Evolutionary conservation across 2,797 vertebrate species (phyloP).

Genomic region (Megaceryle alcyon): DNA sequence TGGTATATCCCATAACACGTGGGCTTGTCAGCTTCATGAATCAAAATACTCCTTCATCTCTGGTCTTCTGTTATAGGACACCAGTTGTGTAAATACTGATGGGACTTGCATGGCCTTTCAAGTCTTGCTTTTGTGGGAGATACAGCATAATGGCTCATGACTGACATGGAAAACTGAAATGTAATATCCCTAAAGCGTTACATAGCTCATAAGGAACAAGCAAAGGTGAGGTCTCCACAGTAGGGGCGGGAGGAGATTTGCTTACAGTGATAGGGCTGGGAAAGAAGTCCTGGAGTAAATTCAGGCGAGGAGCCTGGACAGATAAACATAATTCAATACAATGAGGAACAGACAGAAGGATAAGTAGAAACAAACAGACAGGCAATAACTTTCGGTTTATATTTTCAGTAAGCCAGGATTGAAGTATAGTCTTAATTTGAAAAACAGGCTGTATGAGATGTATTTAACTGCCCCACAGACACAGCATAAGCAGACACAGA

Average conservation of each 20-base stretch:
- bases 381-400: neutral
- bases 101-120: neutral
- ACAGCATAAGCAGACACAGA: neutral
- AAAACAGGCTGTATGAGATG: neutral
- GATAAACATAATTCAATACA: neutral
- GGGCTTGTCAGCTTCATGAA: neutral
- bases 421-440: neutral
- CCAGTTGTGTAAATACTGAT: rapidly evolving
- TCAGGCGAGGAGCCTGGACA: neutral
- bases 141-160: neutral
- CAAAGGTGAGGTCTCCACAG: neutral
- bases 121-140: neutral
- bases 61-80: neutral
- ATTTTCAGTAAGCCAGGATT: neutral
- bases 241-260: neutral
- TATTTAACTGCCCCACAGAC: rapidly evolving
- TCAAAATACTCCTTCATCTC: neutral
- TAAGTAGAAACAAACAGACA: neutral
- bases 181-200: neutral
- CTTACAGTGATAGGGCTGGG: neutral
- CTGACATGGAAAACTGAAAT: neutral
- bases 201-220: neutral
- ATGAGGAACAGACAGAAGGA: neutral
- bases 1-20: neutral
- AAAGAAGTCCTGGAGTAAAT: neutral